Percentiles rank a stretch among this genome's conserved stretches.
phyloP scores from a whole-genome alignment of 1,140 invertebrate genomes.

The Trachymyrmex septentrionalis region DNA sequence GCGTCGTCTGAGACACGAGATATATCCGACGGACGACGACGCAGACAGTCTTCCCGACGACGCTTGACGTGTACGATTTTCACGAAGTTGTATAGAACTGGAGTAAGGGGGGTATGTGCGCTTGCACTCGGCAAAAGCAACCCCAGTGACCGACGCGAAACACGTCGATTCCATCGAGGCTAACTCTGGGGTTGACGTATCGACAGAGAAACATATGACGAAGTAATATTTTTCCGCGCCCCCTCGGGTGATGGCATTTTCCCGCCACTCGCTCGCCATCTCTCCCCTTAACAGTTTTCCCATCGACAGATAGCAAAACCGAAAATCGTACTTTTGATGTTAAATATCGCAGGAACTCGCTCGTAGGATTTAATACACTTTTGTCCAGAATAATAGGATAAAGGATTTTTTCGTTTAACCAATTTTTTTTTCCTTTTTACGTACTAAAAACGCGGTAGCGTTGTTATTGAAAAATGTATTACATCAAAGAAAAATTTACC shows the following conservation, averaged over 20 bases:
- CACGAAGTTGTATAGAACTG: constrained; percentile 41
- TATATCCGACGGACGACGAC: constrained; percentile 51
- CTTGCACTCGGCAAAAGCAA: constrained; percentile 59
- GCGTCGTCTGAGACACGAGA: constrained; percentile 53
- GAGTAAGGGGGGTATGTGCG: background rate
- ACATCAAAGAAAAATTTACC: background rate
- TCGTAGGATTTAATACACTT: background rate
- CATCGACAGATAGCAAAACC: constrained; percentile 59
- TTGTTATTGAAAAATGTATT: constrained; percentile 3
- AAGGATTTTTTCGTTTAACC: background rate
- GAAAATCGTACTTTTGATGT: constrained; percentile 57
- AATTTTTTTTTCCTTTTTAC: background rate
- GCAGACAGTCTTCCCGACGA: constrained; percentile 50
- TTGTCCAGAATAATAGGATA: background rate
- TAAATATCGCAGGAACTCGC: constrained; percentile 36
- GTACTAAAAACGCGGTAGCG: background rate
- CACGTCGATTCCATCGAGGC: constrained; percentile 67
- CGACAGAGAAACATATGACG: constrained; percentile 76
- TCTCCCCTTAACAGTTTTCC: constrained; percentile 59
- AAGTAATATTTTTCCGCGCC: constrained; percentile 73
- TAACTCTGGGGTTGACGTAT: constrained; percentile 73
- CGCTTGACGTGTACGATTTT: constrained; percentile 57
- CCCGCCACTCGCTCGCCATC: constrained; percentile 52
- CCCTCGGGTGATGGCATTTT: constrained; percentile 64
- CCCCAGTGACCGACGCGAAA: constrained; percentile 65